These are phyloP conservation scores for Diarsia dahlii DNA, from an alignment of 2,888 invertebrate genomes.

Conservation along the genomic window DNA sequence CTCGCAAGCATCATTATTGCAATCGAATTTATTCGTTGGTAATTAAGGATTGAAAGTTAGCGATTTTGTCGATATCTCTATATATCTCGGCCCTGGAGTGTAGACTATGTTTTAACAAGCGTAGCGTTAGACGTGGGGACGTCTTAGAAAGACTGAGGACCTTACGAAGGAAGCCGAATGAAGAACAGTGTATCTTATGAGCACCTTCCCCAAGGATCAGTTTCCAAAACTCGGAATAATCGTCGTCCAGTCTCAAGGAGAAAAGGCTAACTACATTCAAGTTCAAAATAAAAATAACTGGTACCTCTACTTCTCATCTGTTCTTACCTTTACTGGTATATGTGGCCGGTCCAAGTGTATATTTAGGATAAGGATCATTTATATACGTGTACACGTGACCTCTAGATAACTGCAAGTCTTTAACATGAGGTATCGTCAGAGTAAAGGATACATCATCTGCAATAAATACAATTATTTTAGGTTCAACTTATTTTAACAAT, in stretches of 20 bases:
- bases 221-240: neutral
- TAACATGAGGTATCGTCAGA: conserved; percentile 67
- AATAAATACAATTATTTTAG: neutral
- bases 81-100: too few species aligned
- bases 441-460: conserved; percentile 70
- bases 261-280: too few species aligned
- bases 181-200: neutral
- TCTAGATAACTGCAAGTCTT: conserved; percentile 50
- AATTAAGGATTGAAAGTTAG: too few species aligned
- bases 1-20: too few species aligned
- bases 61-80: too few species aligned
- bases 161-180: neutral
- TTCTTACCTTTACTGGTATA: conserved; percentile 20
- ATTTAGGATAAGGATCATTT: conserved; percentile 43
- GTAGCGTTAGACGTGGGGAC: neutral
- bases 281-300: too few species aligned
- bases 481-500: neutral
- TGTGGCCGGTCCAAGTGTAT: conserved; percentile 57
- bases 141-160: neutral
- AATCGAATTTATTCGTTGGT: too few species aligned
- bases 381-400: conserved; percentile 62
- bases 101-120: neutral
- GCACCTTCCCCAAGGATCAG: neutral
- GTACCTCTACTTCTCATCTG: neutral
- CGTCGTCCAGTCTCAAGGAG: neutral